Conservation (phyloP, 2,888 invertebrate genomes). For the Melanchra persicariae region DNA sequence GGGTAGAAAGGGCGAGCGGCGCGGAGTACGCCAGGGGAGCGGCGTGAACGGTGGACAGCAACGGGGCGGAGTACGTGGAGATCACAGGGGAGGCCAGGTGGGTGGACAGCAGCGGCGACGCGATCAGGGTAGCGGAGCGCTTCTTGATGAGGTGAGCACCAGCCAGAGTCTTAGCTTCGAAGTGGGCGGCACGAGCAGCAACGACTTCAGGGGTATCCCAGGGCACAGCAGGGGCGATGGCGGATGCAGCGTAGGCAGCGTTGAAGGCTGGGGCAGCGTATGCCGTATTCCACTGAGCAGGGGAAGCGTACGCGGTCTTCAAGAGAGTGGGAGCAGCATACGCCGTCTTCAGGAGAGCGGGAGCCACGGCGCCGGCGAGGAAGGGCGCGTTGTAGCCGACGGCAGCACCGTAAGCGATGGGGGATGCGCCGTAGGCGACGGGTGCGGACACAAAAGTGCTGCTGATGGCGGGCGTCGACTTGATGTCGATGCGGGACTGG, state of each 20-base stretch:
- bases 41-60: conserved; percentile 76
- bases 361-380: conserved; percentile 25
- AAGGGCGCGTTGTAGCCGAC: conserved; percentile 74
- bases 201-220: conserved; percentile 84
- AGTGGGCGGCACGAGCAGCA: conserved; percentile 84
- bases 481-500: conserved; percentile 83
- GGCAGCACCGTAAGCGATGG: conserved; percentile 67
- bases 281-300: conserved; percentile 38
- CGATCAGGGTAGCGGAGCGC: conserved; percentile 78
- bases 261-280: conserved; percentile 61
- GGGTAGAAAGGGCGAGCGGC: conserved; percentile 74
- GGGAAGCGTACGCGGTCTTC: conserved; percentile 53
- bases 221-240: conserved; percentile 76
- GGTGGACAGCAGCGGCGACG: conserved; percentile 53
- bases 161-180: conserved; percentile 82
- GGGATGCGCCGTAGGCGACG: conserved; percentile 69
- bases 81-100: conserved; percentile 73
- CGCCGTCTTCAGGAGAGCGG: conserved; percentile 58
- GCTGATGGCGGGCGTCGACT: conserved; percentile 82
- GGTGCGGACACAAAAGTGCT: conserved; percentile 75
- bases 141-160: conserved; percentile 83
- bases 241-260: conserved; percentile 62
- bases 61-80: conserved; percentile 75
- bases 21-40: conserved; percentile 74
- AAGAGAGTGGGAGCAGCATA: conserved; percentile 53